These are phyloP conservation scores for Thera britannica DNA, from an alignment of 2,888 invertebrate species.

Conservation along the genomic window DNA sequence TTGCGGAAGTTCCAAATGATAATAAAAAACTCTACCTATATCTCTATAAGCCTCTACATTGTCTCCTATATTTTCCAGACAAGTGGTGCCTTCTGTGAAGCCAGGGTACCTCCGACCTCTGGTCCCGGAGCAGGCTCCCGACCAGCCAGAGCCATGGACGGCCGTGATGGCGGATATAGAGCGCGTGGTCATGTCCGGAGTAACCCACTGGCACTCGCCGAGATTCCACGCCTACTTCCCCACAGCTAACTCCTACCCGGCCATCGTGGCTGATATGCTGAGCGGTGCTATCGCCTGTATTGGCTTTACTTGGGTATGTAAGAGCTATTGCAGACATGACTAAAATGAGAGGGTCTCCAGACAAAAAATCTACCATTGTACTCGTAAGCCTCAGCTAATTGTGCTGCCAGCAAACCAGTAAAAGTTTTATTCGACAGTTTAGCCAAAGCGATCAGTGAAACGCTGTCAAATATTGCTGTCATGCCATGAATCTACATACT, in stretches of 20 bases:
- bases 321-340: not conserved
- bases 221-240: slow-evolving; percentile 98
- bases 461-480: too few species aligned
- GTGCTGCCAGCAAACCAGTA: too few species aligned
- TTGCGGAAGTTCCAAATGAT: too few species aligned
- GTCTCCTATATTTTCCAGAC: slow-evolving; percentile 76
- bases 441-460: too few species aligned
- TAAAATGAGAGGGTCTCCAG: not conserved
- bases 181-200: slow-evolving; percentile 98
- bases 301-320: slow-evolving; percentile 96
- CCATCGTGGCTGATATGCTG: slow-evolving; percentile 97
- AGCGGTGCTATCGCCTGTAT: slow-evolving; percentile 98
- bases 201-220: slow-evolving; percentile 98
- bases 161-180: slow-evolving; percentile 97
- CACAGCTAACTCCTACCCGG: slow-evolving; percentile 96
- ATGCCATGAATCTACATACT: too few species aligned
- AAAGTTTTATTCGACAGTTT: too few species aligned
- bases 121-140: slow-evolving; percentile 94
- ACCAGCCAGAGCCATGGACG: slow-evolving; percentile 94
- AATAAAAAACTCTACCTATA: not conserved
- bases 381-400: too few species aligned
- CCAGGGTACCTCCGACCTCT: slow-evolving; percentile 96
- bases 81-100: slow-evolving; percentile 95
- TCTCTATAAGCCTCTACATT: not conserved
- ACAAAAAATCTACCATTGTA: too few species aligned